Evolutionary conservation across 2,113 vertebrate species (phyloP).

Genomic region (Rhabdomys dilectus): DNA sequence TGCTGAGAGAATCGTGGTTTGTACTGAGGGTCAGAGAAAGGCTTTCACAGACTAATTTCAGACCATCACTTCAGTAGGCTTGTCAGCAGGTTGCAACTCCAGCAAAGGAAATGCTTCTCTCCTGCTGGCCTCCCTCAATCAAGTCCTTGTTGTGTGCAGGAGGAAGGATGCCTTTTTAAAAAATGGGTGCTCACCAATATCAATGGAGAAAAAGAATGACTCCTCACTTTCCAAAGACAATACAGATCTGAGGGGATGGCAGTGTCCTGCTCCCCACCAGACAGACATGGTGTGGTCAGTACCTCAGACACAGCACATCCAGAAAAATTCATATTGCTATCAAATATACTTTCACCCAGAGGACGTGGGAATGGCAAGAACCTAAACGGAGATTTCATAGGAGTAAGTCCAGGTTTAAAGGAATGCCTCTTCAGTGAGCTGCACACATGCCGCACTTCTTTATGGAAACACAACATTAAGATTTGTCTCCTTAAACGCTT

Average conservation of each 20-base stretch:
- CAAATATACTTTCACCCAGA: constrained; percentile 19
- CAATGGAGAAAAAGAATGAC: neutral
- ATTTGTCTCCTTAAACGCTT: constrained; percentile 26
- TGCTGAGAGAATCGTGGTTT: neutral
- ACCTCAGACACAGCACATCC: neutral
- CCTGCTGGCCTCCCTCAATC: constrained; percentile 4
- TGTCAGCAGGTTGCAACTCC: neutral
- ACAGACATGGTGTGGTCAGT: neutral
- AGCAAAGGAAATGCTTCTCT: constrained; percentile 20
- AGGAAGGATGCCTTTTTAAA: neutral
- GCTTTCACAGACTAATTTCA: constrained; percentile 40
- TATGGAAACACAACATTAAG: constrained; percentile 41
- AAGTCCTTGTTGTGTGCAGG: neutral
- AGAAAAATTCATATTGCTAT: neutral
- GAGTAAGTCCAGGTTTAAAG: constrained; percentile 25
- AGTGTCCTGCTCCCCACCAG: constrained; percentile 30
- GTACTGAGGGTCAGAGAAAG: neutral
- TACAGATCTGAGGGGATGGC: neutral
- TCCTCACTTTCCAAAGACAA: neutral
- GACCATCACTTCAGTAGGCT: neutral
- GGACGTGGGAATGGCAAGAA: neutral
- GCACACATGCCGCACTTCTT: constrained; percentile 30
- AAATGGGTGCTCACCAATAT: neutral
- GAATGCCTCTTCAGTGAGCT: constrained; percentile 6
- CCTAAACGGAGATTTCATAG: constrained; percentile 7